phyloP scores from a whole-genome alignment of 2,888 invertebrate genomes.

The Drosophila dives region DNA sequence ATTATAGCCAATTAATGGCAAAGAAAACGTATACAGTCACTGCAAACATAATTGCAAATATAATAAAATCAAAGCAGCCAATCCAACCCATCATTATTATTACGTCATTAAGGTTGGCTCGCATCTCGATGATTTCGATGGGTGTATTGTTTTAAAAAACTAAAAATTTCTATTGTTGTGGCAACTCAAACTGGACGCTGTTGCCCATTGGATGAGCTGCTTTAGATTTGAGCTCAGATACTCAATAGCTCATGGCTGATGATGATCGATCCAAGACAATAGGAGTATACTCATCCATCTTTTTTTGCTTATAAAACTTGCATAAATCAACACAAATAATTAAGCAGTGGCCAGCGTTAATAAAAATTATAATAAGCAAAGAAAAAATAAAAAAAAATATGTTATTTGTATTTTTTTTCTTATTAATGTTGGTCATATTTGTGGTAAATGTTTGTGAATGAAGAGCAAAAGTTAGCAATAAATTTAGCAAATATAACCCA shows the following conservation, averaged over 20 bases:
- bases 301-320: conserved; percentile 65
- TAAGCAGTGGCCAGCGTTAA: conserved; percentile 53
- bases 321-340: conserved; percentile 78
- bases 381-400: conserved; percentile 21
- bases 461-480: conserved; percentile 31
- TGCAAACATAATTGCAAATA: conserved; percentile 28
- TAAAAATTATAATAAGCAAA: conserved; percentile 48
- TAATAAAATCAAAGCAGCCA: conserved; percentile 33
- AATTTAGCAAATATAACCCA: not conserved
- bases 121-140: conserved; percentile 11
- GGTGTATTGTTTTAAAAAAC: not conserved
- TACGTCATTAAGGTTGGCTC: conserved; percentile 68
- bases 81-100: conserved; percentile 61
- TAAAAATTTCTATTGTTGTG: conserved; percentile 23
- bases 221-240: conserved; percentile 10
- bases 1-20: conserved; percentile 46
- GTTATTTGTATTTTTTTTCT: not conserved
- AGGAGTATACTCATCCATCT: conserved; percentile 13
- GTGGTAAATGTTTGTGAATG: conserved; percentile 52
- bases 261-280: conserved; percentile 45
- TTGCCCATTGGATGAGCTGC: conserved; percentile 2
- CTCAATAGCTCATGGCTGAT: conserved; percentile 6
- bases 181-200: conserved; percentile 24
- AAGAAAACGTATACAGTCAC: conserved; percentile 44
- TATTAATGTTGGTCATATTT: conserved; percentile 18